phyloP scores from a whole-genome alignment of 2,888 invertebrate genomes.

The Synergus laeviventris region DNA sequence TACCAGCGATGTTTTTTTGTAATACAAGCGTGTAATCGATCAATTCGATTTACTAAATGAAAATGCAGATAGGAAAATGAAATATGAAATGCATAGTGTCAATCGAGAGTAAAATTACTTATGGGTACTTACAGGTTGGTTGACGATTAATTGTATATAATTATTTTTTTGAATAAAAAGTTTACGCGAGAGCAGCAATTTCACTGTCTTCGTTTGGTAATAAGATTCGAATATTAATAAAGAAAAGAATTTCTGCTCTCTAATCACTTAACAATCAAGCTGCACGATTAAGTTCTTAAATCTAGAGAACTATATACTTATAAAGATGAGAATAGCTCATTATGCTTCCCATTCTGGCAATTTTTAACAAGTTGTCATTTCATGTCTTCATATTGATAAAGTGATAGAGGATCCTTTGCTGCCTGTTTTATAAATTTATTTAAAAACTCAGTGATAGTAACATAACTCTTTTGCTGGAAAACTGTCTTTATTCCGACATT shows the following conservation, averaged over 20 bases:
- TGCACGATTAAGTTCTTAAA: neutral
- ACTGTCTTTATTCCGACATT: neutral
- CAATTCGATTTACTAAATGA: constrained; percentile 34
- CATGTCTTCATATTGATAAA: no score
- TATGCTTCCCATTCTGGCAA: no score
- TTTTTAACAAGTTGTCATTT: no score
- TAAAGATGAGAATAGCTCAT: neutral
- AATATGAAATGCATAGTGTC: constrained; percentile 48
- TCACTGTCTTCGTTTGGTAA: no score
- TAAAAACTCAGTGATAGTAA: constrained; percentile 36
- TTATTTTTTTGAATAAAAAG: no score
- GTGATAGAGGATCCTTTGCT: neutral
- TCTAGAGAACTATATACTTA: neutral
- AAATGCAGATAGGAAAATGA: constrained; percentile 44
- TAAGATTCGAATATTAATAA: no score
- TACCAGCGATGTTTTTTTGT: constrained; percentile 37
- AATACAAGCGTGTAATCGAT: constrained; percentile 27
- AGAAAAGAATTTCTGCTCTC: neutral
- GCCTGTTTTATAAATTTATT: constrained; percentile 22
- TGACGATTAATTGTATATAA: no score
- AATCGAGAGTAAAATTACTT: constrained; percentile 49
- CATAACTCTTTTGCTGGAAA: constrained; percentile 10
- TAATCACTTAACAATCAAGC: neutral
- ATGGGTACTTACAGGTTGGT: constrained; percentile 52
- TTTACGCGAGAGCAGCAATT: no score